phyloP scores from a whole-genome alignment of 2,888 invertebrate genomes.

The Ligdia adustata region DNA sequence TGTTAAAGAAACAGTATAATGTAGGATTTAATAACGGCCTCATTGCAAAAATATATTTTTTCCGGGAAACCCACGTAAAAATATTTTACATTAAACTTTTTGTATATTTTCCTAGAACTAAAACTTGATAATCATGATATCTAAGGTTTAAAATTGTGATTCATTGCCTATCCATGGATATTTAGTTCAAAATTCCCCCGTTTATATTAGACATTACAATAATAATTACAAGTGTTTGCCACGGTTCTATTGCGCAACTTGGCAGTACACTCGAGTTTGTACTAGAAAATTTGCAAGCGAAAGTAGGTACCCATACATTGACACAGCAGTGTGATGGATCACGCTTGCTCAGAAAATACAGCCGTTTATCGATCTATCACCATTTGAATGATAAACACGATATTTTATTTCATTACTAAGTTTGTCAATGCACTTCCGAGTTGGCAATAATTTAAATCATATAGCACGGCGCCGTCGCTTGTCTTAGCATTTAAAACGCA shows the following conservation, averaged over 20 bases:
- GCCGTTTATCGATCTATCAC: constrained; percentile 23
- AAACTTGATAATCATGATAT: no score
- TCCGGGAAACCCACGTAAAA: no score
- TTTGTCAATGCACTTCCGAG: constrained; percentile 34
- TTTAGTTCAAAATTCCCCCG: no score
- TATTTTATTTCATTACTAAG: constrained; percentile 27
- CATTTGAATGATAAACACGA: constrained; percentile 11
- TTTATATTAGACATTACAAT: constrained; percentile 72
- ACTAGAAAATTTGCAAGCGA: constrained; percentile 73
- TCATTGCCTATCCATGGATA: no score
- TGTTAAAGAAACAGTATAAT: no score
- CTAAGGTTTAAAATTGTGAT: no score
- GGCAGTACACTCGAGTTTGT: constrained; percentile 42
- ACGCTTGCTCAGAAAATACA: constrained; percentile 4
- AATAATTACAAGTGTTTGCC: constrained; percentile 70
- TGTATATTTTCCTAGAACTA: no score
- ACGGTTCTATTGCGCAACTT: constrained; percentile 59
- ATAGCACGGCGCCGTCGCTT: constrained; percentile 21
- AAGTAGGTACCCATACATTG: constrained; percentile 53
- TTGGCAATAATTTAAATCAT: constrained; percentile 16
- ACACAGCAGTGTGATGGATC: constrained; percentile 19
- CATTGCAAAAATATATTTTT: no score
- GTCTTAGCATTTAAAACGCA: constrained; percentile 23
- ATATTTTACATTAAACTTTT: no score
- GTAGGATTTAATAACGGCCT: no score